Conservation (phyloP, 2,797 vertebrate species). For the Echeneis naucrates region DNA sequence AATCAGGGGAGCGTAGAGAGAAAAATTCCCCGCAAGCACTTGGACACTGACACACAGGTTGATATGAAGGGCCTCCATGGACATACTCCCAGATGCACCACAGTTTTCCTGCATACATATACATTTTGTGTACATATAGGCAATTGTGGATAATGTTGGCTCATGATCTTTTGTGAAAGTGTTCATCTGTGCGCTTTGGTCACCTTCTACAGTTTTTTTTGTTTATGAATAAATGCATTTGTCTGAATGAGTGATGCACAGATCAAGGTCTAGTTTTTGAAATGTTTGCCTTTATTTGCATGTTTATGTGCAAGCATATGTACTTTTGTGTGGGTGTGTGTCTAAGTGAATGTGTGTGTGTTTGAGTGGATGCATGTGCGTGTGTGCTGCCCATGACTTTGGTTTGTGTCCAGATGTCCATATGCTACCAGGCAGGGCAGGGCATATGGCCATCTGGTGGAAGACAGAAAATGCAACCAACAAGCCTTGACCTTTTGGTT, state of each 20-base stretch:
- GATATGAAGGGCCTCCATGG: neutral
- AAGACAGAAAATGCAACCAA: constrained; percentile 65
- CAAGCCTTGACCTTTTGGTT: constrained; percentile 71
- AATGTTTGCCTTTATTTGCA: neutral
- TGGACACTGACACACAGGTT: constrained; percentile 26
- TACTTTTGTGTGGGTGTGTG: constrained; percentile 7
- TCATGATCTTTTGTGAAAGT: neutral
- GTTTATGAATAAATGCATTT: neutral
- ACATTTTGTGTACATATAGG: neutral
- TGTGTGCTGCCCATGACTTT: constrained; percentile 50
- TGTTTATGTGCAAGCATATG: constrained; percentile 4
- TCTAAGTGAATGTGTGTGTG: constrained; percentile 17
- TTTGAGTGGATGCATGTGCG: constrained; percentile 13
- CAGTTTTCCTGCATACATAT: neutral
- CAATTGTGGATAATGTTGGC: neutral
- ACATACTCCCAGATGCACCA: constrained; percentile 18
- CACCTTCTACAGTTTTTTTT: too few species aligned
- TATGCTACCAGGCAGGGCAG: constrained; percentile 73
- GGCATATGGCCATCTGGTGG: constrained; percentile 76
- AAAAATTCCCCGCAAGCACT: constrained; percentile 50
- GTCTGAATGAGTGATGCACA: neutral
- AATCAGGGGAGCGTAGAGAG: constrained; percentile 66
- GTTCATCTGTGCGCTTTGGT: constrained; percentile 1
- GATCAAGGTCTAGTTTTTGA: neutral
- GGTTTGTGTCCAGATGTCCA: constrained; percentile 75